A percentile compares a stretch with the other conserved stretches of the same genome.
These are phyloP conservation scores for Enteromius anoplus DNA, from an alignment of 2,797 vertebrate species.

Conservation along the genomic window DNA sequence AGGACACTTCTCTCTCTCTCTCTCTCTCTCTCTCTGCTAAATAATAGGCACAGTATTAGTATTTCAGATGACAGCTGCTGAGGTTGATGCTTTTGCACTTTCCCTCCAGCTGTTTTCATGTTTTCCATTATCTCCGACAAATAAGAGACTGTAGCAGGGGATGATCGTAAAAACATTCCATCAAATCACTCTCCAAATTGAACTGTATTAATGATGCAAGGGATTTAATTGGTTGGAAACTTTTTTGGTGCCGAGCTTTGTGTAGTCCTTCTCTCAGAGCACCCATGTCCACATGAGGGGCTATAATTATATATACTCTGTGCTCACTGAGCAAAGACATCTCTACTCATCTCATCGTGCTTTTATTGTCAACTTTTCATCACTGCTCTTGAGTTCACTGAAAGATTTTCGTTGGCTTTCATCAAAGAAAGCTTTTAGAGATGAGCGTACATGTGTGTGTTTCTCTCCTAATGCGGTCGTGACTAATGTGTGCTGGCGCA, in stretches of 20 bases:
- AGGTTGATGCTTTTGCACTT: slow-evolving; percentile 13
- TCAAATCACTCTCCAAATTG: slow-evolving; percentile 40
- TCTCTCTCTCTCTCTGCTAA: background rate
- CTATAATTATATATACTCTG: slow-evolving; percentile 16
- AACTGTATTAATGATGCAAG: slow-evolving; percentile 50
- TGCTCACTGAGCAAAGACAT: slow-evolving; percentile 38
- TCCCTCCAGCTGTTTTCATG: slow-evolving; percentile 40
- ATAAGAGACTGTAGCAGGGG: slow-evolving; percentile 39
- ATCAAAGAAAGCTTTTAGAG: slow-evolving; percentile 41
- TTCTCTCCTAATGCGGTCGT: slow-evolving; percentile 50
- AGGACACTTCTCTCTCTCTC: background rate
- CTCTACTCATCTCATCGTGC: background rate
- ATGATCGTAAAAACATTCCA: slow-evolving; percentile 48
- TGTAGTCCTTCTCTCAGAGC: slow-evolving; percentile 21
- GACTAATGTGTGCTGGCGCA: slow-evolving; percentile 61
- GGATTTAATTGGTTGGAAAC: slow-evolving; percentile 42
- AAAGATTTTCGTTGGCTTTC: slow-evolving; percentile 42
- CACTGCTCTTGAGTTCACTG: slow-evolving; percentile 12
- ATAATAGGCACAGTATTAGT: background rate
- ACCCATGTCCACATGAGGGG: background rate
- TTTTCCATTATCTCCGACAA: slow-evolving; percentile 46
- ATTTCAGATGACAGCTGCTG: slow-evolving; percentile 2
- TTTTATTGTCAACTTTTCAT: slow-evolving; percentile 41
- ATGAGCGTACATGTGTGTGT: slow-evolving; percentile 22
- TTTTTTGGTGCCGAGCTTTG: background rate